Percentiles rank a stretch among this genome's conserved stretches.
Conservation (phyloP, 2,113 vertebrate species). For the Festucalex cinctus region DNA sequence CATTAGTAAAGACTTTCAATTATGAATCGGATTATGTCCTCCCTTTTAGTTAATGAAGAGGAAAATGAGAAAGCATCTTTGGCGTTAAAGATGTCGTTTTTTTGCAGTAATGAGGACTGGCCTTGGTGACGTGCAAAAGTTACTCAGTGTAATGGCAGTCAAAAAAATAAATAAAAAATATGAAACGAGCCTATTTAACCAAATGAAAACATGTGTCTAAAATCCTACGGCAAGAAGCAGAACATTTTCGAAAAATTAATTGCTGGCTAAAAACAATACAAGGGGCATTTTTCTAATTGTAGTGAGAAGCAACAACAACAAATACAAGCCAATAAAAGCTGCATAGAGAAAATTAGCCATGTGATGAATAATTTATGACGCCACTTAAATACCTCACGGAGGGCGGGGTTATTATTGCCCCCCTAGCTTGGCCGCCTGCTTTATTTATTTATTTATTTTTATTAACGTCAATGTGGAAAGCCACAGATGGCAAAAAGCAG, state of each 20-base stretch:
- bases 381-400: conserved; percentile 50
- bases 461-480: no score
- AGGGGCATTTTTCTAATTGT: neutral
- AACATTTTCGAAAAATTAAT: conserved; percentile 16
- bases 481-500: conserved; percentile 12
- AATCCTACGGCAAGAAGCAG: conserved; percentile 9
- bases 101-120: conserved; percentile 48
- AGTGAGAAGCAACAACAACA: conserved; percentile 15
- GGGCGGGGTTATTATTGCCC: conserved; percentile 17
- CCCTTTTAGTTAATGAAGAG: conserved; percentile 64
- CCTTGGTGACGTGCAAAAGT: conserved; percentile 25
- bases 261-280: conserved; percentile 20
- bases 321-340: conserved; percentile 55
- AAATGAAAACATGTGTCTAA: conserved; percentile 48
- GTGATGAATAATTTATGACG: conserved; percentile 65
- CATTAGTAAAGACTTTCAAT: conserved; percentile 53
- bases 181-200: conserved; percentile 5
- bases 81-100: conserved; percentile 43
- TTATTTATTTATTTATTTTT: no score
- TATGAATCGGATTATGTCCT: conserved; percentile 51
- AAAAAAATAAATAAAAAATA: neutral
- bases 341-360: conserved; percentile 56
- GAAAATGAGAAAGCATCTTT: conserved; percentile 61
- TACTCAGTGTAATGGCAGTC: conserved; percentile 13
- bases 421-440: neutral